Evolutionary conservation across 2,888 invertebrate species (phyloP), one percentile per base, ranked within the genome.

Genomic region (Apocheima hispidaria): DNA sequence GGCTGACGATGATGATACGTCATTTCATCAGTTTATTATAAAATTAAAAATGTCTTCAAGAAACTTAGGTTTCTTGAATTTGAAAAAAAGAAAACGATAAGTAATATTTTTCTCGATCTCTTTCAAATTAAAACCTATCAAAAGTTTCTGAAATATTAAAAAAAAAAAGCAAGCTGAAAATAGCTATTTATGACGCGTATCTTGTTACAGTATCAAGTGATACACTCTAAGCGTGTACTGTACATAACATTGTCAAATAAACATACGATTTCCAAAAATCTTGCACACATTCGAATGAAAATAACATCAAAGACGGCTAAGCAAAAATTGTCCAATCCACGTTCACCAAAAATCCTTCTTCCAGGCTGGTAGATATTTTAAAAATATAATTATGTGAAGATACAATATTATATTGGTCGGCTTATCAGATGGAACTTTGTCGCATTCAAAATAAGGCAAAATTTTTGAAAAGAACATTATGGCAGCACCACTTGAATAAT

Each of bases 361-460:
- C 30, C 46, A 46, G 30, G 28, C 4, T 26, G 44, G 46, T 20
- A 46, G 4, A 46, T 33, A 30, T 46, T 44, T 28, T 16, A 10
- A 33, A 14, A 46, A 46, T 46, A 46, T 4, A 46, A 46, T 30
- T 60, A 75, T 77, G 73, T 60, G 53, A 66, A 60, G 65, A 68
- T 67, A 69, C 66, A 65, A 72, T 70, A 70, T 63, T 60, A 52
- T 20, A 70, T 71, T 59, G 58, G 60, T 60, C 62, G 52, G 56
- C 61, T 56, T 56, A 35, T 50, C 50, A 52, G 2, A 58, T 71
- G 69, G 68, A 70, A 69, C 72, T 66, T 68, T 64, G 68, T 62
- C 67, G 69, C 61, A 21, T 12, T 61, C 55, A 63, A 61, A 63
- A 48, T 65, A 33, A 26, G 14, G 26, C 10, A 10, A 26, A 10